Conservation (phyloP, 30 jellyfish, hydroid and myxozoan genomes). For the Hydractinia echinata region DNA sequence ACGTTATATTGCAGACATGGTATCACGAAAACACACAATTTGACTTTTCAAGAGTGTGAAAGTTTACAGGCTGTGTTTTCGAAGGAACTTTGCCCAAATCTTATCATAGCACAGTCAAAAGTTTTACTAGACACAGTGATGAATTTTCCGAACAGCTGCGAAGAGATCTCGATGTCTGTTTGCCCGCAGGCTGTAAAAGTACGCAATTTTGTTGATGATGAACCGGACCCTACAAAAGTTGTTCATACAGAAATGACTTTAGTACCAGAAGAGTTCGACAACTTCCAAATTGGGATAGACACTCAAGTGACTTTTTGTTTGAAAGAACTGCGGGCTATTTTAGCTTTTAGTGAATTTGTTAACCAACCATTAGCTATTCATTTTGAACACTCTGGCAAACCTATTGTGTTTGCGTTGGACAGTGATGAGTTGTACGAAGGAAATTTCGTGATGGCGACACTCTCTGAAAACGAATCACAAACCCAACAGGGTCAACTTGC, state of each 20-base stretch:
- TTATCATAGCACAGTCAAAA: constrained; percentile 67
- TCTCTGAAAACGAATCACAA: constrained; percentile 43
- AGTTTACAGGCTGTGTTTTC: constrained; percentile 91
- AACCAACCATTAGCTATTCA: constrained; percentile 72
- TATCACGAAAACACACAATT: constrained; percentile 69
- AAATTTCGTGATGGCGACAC: constrained; percentile 84
- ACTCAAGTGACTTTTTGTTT: constrained; percentile 84
- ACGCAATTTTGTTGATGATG: constrained; percentile 77
- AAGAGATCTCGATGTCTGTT: constrained; percentile 77
- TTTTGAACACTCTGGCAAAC: constrained; percentile 80
- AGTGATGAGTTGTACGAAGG: constrained; percentile 70
- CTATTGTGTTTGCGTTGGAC: constrained; percentile 81
- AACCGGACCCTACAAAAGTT: constrained; percentile 71
- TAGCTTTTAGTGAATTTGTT: constrained; percentile 78
- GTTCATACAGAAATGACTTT: constrained; percentile 95
- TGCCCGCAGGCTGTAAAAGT: constrained; percentile 63
- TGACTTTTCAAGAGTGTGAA: constrained; percentile 89
- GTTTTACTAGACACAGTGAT: constrained; percentile 78
- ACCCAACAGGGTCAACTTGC: constrained; percentile 6
- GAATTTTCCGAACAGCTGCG: constrained; percentile 91
- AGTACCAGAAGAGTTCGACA: constrained; percentile 90
- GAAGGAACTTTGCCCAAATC: constrained; percentile 74
- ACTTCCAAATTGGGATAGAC: constrained; percentile 85
- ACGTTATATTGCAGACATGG: constrained; percentile 80
- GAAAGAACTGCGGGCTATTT: constrained; percentile 89